phyloP scores from a whole-genome alignment of 2,888 invertebrate genomes.

The Neria commutata region DNA sequence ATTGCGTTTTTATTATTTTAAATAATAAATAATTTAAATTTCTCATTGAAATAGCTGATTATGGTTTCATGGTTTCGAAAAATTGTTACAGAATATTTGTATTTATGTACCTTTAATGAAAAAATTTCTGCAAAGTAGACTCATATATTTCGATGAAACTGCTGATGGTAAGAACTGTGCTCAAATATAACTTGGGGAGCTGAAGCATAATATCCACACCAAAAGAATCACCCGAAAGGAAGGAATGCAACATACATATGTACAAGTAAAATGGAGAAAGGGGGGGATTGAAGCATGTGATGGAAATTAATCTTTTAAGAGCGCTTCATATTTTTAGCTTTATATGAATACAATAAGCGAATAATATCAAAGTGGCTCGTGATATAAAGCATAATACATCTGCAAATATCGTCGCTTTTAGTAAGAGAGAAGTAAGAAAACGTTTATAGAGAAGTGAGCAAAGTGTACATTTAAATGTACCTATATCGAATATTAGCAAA shows the following conservation, averaged over 20 bases:
- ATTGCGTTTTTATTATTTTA: not conserved
- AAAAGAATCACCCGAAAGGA: not conserved
- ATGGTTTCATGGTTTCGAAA: not conserved
- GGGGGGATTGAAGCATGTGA: too few relatives aligned
- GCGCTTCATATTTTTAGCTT: slow-evolving; percentile 1
- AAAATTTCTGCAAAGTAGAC: not conserved
- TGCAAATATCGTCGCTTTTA: not conserved
- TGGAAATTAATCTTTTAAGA: slow-evolving; percentile 2
- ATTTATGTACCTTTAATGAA: not conserved
- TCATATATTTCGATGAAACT: not conserved
- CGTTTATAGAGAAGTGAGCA: too few relatives aligned
- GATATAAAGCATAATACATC: too few relatives aligned
- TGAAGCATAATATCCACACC: not conserved
- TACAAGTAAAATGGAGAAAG: too few relatives aligned
- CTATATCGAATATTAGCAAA: too few relatives aligned
- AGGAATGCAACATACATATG: too few relatives aligned
- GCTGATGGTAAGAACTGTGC: not conserved
- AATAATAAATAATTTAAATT: not conserved
- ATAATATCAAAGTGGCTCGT: not conserved
- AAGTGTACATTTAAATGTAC: too few relatives aligned
- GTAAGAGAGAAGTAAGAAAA: not conserved
- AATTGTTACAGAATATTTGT: not conserved
- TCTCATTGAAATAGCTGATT: not conserved
- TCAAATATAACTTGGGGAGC: not conserved
- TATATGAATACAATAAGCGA: not conserved